phyloP scores from a whole-genome alignment of 2,113 vertebrate genomes.

The Holacanthus passer region DNA sequence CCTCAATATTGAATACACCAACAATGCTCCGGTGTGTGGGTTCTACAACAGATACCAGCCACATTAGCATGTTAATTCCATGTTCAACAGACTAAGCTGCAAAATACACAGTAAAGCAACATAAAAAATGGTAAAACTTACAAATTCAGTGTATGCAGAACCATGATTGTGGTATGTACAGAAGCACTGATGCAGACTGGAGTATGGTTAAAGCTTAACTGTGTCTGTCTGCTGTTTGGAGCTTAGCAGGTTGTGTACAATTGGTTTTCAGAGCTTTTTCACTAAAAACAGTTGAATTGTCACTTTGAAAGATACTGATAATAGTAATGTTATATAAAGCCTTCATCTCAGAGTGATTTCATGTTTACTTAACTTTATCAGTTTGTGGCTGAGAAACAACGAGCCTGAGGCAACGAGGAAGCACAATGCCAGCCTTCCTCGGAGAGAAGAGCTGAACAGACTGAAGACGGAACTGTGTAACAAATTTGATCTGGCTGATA shows the following conservation, averaged over 20 bases:
- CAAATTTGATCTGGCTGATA: slow-evolving; percentile 89
- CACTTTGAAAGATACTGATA: not conserved
- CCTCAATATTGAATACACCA: too few species aligned
- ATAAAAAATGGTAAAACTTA: too few species aligned
- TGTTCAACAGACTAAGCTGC: too few species aligned
- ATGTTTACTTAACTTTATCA: slow-evolving; percentile 56
- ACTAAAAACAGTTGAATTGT: not conserved
- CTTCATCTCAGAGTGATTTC: not conserved
- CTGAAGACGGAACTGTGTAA: slow-evolving; percentile 89
- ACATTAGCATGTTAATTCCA: too few species aligned
- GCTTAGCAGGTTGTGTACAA: not conserved
- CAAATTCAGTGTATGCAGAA: too few species aligned
- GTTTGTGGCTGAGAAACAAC: slow-evolving; percentile 92
- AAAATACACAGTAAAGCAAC: too few species aligned
- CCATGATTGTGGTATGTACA: too few species aligned
- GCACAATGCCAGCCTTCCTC: slow-evolving; percentile 89
- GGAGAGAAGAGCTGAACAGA: slow-evolving; percentile 89
- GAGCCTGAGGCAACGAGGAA: slow-evolving; percentile 87
- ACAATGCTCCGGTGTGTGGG: too few species aligned
- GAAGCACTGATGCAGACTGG: too few species aligned
- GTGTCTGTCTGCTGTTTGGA: not conserved
- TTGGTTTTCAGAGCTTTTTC: not conserved
- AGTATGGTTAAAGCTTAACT: not conserved
- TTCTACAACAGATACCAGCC: too few species aligned
- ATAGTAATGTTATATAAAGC: not conserved